phyloP scores from a whole-genome alignment of 1,140 invertebrate species.

The Apis florea region DNA sequence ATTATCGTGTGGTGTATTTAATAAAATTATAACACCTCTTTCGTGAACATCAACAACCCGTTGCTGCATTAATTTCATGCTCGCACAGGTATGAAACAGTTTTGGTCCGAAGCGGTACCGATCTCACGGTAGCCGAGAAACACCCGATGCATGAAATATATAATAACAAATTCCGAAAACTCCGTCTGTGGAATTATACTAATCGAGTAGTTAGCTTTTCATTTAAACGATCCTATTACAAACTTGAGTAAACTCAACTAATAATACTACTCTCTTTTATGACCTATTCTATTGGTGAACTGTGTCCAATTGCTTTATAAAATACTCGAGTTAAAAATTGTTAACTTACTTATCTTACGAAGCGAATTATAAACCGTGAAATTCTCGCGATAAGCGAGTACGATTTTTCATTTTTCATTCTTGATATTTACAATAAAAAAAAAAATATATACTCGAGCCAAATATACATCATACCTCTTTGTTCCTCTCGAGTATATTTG shows the following conservation, averaged over 20 bases:
- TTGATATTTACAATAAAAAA: too few species aligned
- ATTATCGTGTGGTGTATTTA: neutral
- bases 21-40: slow-evolving; percentile 10
- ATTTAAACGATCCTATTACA: slow-evolving; percentile 5
- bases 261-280: neutral
- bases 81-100: slow-evolving; percentile 61
- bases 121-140: slow-evolving; percentile 57
- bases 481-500: neutral
- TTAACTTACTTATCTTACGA: too few species aligned
- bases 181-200: neutral
- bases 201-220: neutral
- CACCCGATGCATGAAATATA: slow-evolving; percentile 51
- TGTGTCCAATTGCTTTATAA: neutral
- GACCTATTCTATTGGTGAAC: too few species aligned
- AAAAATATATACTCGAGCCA: too few species aligned
- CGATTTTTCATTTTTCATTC: too few species aligned
- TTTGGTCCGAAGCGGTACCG: slow-evolving; percentile 32
- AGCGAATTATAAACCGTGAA: too few species aligned
- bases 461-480: neutral
- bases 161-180: slow-evolving; percentile 25
- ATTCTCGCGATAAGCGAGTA: too few species aligned
- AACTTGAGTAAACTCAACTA: neutral
- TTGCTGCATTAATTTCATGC: slow-evolving; percentile 65
- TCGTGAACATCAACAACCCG: neutral
- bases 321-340: neutral